Conservation (phyloP, 2,888 invertebrate species). For the Exephanes ischioxanthus region DNA sequence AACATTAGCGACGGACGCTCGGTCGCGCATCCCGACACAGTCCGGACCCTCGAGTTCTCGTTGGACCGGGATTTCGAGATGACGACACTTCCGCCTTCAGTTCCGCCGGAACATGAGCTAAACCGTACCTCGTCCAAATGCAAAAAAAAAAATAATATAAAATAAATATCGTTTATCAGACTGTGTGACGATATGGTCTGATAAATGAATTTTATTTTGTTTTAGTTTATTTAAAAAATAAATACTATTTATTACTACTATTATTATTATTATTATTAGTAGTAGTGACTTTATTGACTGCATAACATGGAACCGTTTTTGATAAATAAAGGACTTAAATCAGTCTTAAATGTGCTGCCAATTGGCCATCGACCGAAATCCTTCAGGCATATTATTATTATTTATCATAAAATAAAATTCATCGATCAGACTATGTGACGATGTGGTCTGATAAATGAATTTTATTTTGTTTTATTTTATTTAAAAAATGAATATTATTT, state of each 20-base stretch:
- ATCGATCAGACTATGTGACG: neutral
- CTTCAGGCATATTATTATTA: no score
- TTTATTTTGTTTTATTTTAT: no score
- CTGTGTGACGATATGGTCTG: neutral
- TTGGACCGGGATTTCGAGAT: constrained; percentile 3
- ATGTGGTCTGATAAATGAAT: neutral
- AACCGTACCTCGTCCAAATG: neutral
- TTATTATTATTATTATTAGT: no score
- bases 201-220: no score
- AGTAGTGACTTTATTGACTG: no score
- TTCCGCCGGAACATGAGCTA: constrained; percentile 29
- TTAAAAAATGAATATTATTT: no score
- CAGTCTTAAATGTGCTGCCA: no score
- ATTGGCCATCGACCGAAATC: no score
- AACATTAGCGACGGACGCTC: constrained; percentile 11
- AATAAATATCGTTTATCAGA: neutral
- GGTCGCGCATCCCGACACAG: constrained; percentile 6
- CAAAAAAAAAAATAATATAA: neutral
- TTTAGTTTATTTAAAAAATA: no score
- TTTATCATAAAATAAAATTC: neutral
- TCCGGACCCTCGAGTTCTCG: neutral
- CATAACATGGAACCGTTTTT: no score
- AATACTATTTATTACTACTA: no score
- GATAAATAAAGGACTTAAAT: no score
- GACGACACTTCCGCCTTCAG: constrained; percentile 3